Base-by-base conservation (phyloP, 2,797 vertebrate species). In the Gallirallus australis region DNA sequence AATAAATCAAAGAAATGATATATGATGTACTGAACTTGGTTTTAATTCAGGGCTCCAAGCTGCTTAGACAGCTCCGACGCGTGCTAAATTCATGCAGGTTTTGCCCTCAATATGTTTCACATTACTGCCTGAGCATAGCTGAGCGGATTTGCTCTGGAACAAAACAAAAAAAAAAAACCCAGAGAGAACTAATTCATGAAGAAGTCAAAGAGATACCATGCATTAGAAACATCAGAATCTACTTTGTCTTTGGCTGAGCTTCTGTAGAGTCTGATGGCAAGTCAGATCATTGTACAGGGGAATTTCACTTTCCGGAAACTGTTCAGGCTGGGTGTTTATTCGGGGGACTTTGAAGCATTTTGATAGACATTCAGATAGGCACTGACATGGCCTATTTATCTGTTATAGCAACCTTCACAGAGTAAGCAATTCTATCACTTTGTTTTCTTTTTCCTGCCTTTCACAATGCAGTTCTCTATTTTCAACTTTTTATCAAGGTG, bases 261-360 rank as follows among this genome's bases (percentile, higher is more conserved):
- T 92, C 82, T 90, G 79, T 42, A 35, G 70, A 77, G 56, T 80
- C 73, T 86, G 78, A 75, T 90, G 64, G 75, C 48, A 93, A 96
- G 71, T 59, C 21, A 92, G 60, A 84, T 66, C 66, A 53, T 77
- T 76, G 93, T 64, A 70, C 47, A 94, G 76, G 25, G 21, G 50
- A 89, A 88, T 91, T 90, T 89, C 45, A 88, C 27, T 93, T 92
- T 97, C 39, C 4, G 2, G 82, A 95, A 95, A 82, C 78, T 68
- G 11, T 85, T 96, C 66, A 77, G 35, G 23, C 71, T 91, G 90
- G 15, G 30, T 94, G n/a, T 86, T 89, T 68, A 35, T 76, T 76
- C 70, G 50, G 27, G 8, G 18, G 45, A 65, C 16, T 93, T 81
- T 83, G 73, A 92, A 91, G n/a, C 54, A 45, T 31, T 93, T 84